A percentile compares a stretch with the other conserved stretches of the same genome.
Evolutionary conservation across 92 coral and sea anemone species (phyloP).

Genomic region (Epizoanthus illoricatus): DNA sequence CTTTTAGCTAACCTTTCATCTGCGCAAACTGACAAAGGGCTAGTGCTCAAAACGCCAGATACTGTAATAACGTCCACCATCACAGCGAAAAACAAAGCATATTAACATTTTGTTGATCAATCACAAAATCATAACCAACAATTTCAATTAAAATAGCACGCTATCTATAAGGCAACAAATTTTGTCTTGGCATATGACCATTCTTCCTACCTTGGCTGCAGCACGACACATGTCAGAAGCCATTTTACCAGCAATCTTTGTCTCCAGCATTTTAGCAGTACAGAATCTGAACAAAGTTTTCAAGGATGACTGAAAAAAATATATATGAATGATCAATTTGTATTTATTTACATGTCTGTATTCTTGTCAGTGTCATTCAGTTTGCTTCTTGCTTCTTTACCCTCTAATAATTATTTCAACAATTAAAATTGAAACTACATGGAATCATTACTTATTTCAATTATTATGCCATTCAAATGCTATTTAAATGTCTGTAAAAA

Average conservation of each 20-base stretch:
- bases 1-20: too few species aligned
- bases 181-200: background rate
- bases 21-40: too few species aligned
- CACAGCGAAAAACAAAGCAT: too few species aligned
- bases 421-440: background rate
- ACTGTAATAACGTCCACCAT: too few species aligned
- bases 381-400: background rate
- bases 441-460: too few species aligned
- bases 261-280: constrained; percentile 90
- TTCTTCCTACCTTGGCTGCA: constrained; percentile 83
- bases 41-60: too few species aligned
- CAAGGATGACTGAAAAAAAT: constrained; percentile 67
- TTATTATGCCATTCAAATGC: too few species aligned
- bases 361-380: background rate
- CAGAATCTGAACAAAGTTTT: constrained; percentile 90
- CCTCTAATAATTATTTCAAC: background rate
- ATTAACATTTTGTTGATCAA: too few species aligned
- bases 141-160: too few species aligned
- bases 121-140: too few species aligned
- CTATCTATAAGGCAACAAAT: background rate
- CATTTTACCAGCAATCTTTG: constrained; percentile 97
- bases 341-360: background rate
- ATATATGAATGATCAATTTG: too few species aligned
- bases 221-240: constrained; percentile 98
- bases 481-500: too few species aligned